These are phyloP conservation scores for Drosophila histrio DNA, from an alignment of 2,888 invertebrate genomes.

Conservation along the genomic window DNA sequence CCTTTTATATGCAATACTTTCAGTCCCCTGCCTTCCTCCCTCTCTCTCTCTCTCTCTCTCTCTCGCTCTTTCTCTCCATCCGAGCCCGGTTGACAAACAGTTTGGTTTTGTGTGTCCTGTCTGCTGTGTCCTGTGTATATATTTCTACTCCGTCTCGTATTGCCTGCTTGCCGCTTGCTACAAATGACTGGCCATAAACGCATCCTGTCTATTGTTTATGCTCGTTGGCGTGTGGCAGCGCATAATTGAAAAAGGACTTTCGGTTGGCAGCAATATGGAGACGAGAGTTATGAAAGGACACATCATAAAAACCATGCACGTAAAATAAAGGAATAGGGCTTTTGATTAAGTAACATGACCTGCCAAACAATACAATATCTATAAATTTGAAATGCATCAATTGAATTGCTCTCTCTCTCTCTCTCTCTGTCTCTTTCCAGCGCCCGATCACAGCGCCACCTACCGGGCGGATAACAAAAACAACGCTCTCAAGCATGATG, in stretches of 20 bases:
- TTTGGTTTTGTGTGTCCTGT: constrained; percentile 50
- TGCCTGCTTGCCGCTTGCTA: constrained; percentile 52
- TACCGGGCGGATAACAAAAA: constrained; percentile 80
- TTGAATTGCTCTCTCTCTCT: constrained; percentile 17
- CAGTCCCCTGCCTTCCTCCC: background rate
- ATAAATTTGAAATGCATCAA: constrained; percentile 39
- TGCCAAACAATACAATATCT: constrained; percentile 32
- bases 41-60: background rate
- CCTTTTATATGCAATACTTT: constrained; percentile 63
- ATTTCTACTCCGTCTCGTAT: constrained; percentile 4
- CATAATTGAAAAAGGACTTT: constrained; percentile 78
- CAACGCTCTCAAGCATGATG: constrained; percentile 78
- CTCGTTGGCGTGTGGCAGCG: constrained; percentile 70
- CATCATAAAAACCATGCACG: constrained; percentile 57
- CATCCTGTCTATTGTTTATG: constrained; percentile 78
- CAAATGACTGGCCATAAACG: constrained; percentile 77
- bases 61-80: background rate
- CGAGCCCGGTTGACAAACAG: constrained; percentile 63
- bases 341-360: constrained; percentile 58
- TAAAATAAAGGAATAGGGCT: constrained; percentile 43
- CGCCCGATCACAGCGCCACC: constrained; percentile 80
- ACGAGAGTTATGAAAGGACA: constrained; percentile 52
- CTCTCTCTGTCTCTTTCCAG: constrained; percentile 52
- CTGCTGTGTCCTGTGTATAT: constrained; percentile 16
- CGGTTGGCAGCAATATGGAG: constrained; percentile 58